These are phyloP conservation scores for Lysandra coridon DNA, from an alignment of 2,888 invertebrate genomes.

Conservation along the genomic window DNA sequence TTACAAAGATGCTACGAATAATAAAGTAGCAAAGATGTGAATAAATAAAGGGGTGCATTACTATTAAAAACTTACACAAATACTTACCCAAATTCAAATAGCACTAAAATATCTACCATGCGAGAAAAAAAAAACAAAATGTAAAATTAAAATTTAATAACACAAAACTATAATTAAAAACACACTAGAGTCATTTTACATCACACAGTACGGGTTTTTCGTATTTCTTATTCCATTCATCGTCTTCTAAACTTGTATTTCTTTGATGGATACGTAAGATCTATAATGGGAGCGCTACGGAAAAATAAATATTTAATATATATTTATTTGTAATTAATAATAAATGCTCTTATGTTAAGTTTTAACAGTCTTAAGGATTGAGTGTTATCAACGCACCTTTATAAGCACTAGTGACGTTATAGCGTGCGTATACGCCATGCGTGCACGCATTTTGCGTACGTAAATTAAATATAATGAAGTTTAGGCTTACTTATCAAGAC, in stretches of 20 bases:
- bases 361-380: neutral
- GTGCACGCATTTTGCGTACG: neutral
- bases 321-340: constrained; percentile 42
- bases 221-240: constrained; percentile 47
- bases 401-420: neutral
- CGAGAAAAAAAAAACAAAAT: constrained; percentile 66
- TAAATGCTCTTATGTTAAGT: constrained; percentile 4
- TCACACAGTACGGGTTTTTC: constrained; percentile 51
- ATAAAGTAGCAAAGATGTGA: neutral
- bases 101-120: constrained; percentile 58
- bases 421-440: neutral
- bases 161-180: constrained; percentile 60
- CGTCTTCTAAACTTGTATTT: constrained; percentile 76
- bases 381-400: neutral
- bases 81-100: constrained; percentile 2
- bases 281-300: constrained; percentile 76
- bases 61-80: neutral
- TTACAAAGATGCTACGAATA: neutral
- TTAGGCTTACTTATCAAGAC: neutral
- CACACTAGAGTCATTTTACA: constrained; percentile 59
- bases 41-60: neutral
- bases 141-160: constrained; percentile 66
- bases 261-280: constrained; percentile 66
- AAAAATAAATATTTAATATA: constrained; percentile 54
- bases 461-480: neutral